Evolutionary conservation across 2,113 vertebrate genomes (phyloP), one percentile per base, ranked within the genome.

Genomic region (Cyrtonyx montezumae): DNA sequence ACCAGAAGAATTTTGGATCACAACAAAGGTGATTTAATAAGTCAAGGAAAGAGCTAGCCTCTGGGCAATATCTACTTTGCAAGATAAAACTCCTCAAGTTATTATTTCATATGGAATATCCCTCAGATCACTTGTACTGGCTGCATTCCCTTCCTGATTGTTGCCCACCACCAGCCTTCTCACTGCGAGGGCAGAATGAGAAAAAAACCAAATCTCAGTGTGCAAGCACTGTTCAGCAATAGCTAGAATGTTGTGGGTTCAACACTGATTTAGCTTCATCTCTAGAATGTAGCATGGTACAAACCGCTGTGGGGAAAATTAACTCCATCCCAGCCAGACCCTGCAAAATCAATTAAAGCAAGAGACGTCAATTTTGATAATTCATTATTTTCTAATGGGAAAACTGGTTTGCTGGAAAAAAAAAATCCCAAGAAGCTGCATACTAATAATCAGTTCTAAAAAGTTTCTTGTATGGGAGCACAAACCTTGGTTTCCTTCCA

Each of bases 251-350:
- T 11, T 74, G 23, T 42, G n/a, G 42, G 56, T 21, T 28, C 40
- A 62, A 42, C 17, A 30, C 32, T 25, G 11, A 4, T 37, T 49
- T 58, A 51, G 46, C 43, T 36, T 88, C 28, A 51, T 28, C 88
- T 46, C 4, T 30, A 42, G 66, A 90, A 71, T 34, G 20, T 2
- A 22, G 62, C 20, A n/a, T 13, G 13, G 0, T 37, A 51, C 0
- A 1, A 17, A 17, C 26, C 5, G 3, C 37, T 68, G 6, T 76
- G 51, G 81, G 67, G 37, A 81, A 63, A 11, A 21, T 30, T 75
- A 59, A 37, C 28, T 88, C 43, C 46, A 79, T 49, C 40, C 26
- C 58, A 73, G 21, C 21, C 11, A 22, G n/a, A 36, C 8, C 3
- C 36, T 36, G 3, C 78, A 11, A 26, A 62, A 58, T 48, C 22